phyloP scores from a whole-genome alignment of 2,888 invertebrate species.

The Dorcus parallelipipedus region DNA sequence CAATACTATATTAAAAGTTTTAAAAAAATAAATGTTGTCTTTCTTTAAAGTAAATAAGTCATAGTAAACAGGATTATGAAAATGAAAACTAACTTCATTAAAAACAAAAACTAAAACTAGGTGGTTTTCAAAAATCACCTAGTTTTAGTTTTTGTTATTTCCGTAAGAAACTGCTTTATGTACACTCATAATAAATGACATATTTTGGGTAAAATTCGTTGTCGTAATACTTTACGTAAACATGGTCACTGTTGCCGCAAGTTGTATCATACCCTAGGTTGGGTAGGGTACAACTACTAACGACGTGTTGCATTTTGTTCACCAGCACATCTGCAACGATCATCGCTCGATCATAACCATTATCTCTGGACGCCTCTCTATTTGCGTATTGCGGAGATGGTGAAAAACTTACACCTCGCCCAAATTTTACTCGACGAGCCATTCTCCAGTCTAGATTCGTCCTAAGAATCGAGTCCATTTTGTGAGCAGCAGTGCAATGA shows the following conservation, averaged over 20 bases:
- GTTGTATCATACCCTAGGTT: constrained; percentile 36
- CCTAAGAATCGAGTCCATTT: constrained; percentile 32
- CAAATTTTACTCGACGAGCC: constrained; percentile 31
- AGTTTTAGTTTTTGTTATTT: no score
- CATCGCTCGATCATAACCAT: constrained; percentile 33
- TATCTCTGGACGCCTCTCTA: constrained; percentile 27
- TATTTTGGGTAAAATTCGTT: constrained; percentile 43
- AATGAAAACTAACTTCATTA: no score
- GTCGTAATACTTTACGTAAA: constrained; percentile 43
- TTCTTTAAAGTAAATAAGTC: no score
- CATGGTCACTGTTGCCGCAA: constrained; percentile 29
- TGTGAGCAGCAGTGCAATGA: constrained; percentile 33
- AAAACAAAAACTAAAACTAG: no score
- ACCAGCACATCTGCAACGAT: constrained; percentile 38
- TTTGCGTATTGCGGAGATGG: constrained; percentile 32
- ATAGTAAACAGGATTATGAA: no score
- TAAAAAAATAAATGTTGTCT: no score
- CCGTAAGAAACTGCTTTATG: no score
- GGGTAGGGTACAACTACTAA: constrained; percentile 23
- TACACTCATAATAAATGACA: constrained; percentile 31
- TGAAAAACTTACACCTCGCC: constrained; percentile 40
- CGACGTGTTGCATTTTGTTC: no score
- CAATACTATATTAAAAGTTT: no score
- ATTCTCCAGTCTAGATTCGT: constrained; percentile 38
- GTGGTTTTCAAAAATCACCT: no score